Evolutionary conservation across 2,888 invertebrate species (phyloP), one percentile per base, ranked within the genome.

Genomic region (Agrenia bidenticulata): DNA sequence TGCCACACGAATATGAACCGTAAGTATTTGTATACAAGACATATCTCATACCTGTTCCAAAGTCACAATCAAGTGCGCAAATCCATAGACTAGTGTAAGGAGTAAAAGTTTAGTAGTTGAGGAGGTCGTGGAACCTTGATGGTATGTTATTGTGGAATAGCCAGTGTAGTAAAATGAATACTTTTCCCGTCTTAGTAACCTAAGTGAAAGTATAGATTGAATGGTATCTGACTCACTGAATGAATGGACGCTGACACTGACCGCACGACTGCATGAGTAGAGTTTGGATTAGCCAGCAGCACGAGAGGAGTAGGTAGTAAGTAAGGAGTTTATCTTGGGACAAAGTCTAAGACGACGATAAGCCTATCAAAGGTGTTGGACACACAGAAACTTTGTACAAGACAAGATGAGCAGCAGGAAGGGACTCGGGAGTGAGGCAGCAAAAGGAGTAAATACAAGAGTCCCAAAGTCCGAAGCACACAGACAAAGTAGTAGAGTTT

Each of bases 351-450:
- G 66, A 63, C 32, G 58, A 66, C 53, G 59, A 58, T 50, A 60
- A 60, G 60, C 60, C 60, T 60, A 51, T 23, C 23, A 54, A 51
- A 61, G 61, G 61, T 61, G 54, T 53, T 54, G 57, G 66, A 63
- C 61, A 67, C 67, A 32, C 5, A 32, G 32, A 63, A 63, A 63
- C 63, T 67, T 67, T 67, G 66, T 67, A 67, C 64, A 64, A 61
- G 63, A 63, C 49, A 59, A 63, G 58, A 61, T 57, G 62, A 62
- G 55, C 56, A 62, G 62, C 56, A 56, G 56, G 55, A 55, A 32
- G n/a, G n/a, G 32, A 27, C 2, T 32, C n/a, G 21, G 24, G 24
- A 41, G 26, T 37, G 61, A 37, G 37, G 13, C 37, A 24, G 26
- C 41, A 49, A 23, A 49, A 39, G 39, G 15, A 19, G 21, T 17